These are phyloP conservation scores for Radopholus similis DNA, from an alignment of 1,140 invertebrate genomes.

Conservation along the genomic window DNA sequence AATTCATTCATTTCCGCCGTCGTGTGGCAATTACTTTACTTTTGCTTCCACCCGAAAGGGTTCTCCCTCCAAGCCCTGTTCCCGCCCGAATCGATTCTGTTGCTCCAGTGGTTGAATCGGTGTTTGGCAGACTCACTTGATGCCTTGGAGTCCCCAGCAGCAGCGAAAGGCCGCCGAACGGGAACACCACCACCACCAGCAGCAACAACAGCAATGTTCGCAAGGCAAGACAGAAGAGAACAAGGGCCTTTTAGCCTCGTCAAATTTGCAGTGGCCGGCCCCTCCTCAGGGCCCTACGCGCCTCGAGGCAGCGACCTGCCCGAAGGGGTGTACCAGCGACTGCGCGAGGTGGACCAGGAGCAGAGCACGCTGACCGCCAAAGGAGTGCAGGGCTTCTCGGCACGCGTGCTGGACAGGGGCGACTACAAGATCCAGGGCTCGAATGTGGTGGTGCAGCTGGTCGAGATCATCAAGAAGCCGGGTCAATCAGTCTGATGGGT, in stretches of 20 bases:
- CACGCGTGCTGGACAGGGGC: slow-evolving; percentile 27
- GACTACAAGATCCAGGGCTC: background rate
- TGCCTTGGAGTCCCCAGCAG: background rate
- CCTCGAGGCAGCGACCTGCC: slow-evolving; percentile 8
- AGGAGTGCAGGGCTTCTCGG: slow-evolving; percentile 37
- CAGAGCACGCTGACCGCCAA: slow-evolving; percentile 29
- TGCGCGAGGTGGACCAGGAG: slow-evolving; percentile 42
- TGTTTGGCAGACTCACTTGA: background rate
- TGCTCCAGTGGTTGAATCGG: background rate
- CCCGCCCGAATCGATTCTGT: background rate
- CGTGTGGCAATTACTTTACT: too few species aligned
- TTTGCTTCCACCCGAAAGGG: too few species aligned
- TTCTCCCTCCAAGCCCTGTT: too few species aligned
- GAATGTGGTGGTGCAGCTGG: slow-evolving; percentile 69
- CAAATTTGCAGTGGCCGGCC: slow-evolving; percentile 5
- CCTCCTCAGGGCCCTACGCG: slow-evolving; percentile 8
- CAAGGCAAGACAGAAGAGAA: background rate
- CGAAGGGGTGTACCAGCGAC: slow-evolving; percentile 24
- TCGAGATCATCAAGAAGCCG: slow-evolving; percentile 97
- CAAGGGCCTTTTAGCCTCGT: background rate
- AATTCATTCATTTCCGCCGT: too few species aligned
- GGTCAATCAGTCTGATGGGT: too few species aligned
- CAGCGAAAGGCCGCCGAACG: too few species aligned
- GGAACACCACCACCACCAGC: background rate
- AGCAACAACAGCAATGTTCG: background rate